phyloP scores from a whole-genome alignment of 2,113 vertebrate species.

The Neotoma lepida region DNA sequence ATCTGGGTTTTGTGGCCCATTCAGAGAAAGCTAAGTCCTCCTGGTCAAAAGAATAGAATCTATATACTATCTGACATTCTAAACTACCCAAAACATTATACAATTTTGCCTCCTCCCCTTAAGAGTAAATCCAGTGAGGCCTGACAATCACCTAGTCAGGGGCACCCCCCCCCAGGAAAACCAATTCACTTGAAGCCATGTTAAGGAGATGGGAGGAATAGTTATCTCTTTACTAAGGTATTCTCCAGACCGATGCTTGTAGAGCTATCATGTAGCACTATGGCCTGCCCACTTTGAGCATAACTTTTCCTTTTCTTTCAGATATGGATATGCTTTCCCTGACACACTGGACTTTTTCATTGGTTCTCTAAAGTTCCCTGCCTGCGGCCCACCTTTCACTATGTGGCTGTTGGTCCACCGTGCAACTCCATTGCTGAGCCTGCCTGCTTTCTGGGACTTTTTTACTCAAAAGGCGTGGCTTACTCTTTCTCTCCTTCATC shows the following conservation, averaged over 20 bases:
- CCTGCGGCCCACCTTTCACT: not conserved
- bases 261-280: too few relatives aligned
- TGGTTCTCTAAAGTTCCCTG: not conserved
- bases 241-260: not conserved
- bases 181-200: not conserved
- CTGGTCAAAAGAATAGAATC: not conserved
- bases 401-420: not conserved
- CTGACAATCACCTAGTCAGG: not conserved
- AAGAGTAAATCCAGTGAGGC: not conserved
- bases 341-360: too few relatives aligned
- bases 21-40: not conserved
- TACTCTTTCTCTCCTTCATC: not conserved
- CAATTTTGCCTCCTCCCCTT: not conserved
- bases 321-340: not conserved
- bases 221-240: not conserved
- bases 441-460: not conserved
- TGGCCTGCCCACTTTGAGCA: not conserved
- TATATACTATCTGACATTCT: not conserved
- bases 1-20: not conserved
- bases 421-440: not conserved
- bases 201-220: not conserved
- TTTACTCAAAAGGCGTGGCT: not conserved
- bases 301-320: not conserved
- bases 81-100: not conserved
- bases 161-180: not conserved